Base-by-base conservation (phyloP, 2,888 invertebrate genomes). In the Drosophila setosimentum region DNA sequence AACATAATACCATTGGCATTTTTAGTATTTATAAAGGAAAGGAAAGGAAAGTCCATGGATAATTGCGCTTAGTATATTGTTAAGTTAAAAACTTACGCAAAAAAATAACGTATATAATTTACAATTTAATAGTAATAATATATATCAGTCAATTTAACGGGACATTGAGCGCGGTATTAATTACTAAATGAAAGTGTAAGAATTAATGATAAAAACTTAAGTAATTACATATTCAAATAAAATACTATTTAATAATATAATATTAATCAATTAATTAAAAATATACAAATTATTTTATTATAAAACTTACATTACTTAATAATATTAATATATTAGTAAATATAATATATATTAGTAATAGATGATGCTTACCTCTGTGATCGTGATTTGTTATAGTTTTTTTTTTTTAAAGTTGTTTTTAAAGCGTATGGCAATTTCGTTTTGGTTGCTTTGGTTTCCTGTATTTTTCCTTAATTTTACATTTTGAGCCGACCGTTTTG, bases 401-500 rank as follows among this genome's bases (percentile, higher is more conserved):
- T n/a, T n/a, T n/a, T n/a, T n/a, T n/a, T n/a, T n/a, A n/a, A n/a
- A n/a, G n/a, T n/a, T n/a, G 4, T 30, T 8, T 24, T n/a, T 13
- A 30, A 40, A 79, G 77, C 0, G 80, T 67, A 49, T 67, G 21
- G 21, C 11, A 0, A 3, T 3, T 58, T 58, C 62, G 53, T 16
- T 48, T 33, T 62, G n/a, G 2, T 0, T 33, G 21, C 24, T 18
- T 37, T 29, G 35, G 13, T 29, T 57, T 57, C 24, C 11, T 48
- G 68, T 18, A 13, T 66, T 21, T 50, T 50, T 21, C 7, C 13
- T 33, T 51, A 48, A 50, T 57, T 13, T 24, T 37, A 50, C 5
- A 5, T 21, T 57, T 29, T 61, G 64, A 60, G 37, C 42, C 40
- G 59, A 82, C 54, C 87, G 71, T 72, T 87, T 86, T 88, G 73